phyloP scores from a whole-genome alignment of 2,888 invertebrate species.

The Himalopsyche tibetana region DNA sequence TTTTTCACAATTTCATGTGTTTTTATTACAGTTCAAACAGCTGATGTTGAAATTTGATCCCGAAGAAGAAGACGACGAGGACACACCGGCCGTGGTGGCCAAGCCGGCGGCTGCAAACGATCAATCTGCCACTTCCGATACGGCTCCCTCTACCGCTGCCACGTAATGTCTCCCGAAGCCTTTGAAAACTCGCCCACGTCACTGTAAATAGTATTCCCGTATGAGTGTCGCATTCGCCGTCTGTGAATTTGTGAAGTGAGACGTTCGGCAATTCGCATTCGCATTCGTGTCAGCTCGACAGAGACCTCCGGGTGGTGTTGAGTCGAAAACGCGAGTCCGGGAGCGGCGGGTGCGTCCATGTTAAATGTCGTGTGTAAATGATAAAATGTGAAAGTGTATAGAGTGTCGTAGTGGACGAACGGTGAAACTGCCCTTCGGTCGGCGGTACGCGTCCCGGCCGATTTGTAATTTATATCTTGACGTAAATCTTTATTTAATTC shows the following conservation, averaged over 20 bases:
- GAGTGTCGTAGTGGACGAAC: slow-evolving; percentile 60
- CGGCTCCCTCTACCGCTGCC: slow-evolving; percentile 47
- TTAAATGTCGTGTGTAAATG: slow-evolving; percentile 64
- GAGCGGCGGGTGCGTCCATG: not conserved
- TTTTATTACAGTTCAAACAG: slow-evolving; percentile 83
- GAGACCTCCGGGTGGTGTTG: too few relatives aligned
- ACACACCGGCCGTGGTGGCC: slow-evolving; percentile 69
- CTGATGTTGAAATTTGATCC: slow-evolving; percentile 90
- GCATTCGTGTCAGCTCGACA: not conserved
- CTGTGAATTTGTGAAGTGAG: not conserved
- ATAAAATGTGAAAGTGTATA: slow-evolving; percentile 65
- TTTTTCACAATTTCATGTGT: not conserved
- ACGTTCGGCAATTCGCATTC: not conserved
- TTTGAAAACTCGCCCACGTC: slow-evolving; percentile 15
- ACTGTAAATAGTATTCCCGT: slow-evolving; percentile 29
- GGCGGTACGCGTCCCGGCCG: slow-evolving; percentile 17
- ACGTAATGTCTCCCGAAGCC: slow-evolving; percentile 61
- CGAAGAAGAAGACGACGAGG: slow-evolving; percentile 86
- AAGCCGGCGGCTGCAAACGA: slow-evolving; percentile 61
- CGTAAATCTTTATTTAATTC: slow-evolving; percentile 34
- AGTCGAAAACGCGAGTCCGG: too few relatives aligned
- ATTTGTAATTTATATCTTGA: slow-evolving; percentile 37
- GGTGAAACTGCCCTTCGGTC: slow-evolving; percentile 36
- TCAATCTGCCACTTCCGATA: slow-evolving; percentile 60
- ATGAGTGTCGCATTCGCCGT: slow-evolving; percentile 17